These are phyloP conservation scores for Matsumurasca onukii DNA, from an alignment of 1,140 invertebrate genomes.

Conservation along the genomic window DNA sequence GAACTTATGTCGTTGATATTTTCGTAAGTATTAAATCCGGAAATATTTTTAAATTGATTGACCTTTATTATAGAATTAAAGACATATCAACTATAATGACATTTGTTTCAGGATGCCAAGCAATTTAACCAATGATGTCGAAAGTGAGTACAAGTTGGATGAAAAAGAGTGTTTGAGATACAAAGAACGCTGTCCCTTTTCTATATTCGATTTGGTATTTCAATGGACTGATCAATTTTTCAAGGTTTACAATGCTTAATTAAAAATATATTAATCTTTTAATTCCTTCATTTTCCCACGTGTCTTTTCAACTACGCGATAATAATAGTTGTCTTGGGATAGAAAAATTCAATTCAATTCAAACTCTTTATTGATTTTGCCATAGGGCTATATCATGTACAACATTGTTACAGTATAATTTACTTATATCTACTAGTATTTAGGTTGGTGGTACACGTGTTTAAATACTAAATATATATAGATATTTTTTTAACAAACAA, in stretches of 20 bases:
- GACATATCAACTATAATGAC: not conserved
- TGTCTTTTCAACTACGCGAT: too few species aligned
- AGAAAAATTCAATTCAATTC: too few species aligned
- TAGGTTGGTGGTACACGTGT: too few species aligned
- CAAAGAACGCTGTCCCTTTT: not conserved
- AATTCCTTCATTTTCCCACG: too few species aligned
- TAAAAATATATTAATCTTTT: too few species aligned
- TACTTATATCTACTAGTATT: too few species aligned
- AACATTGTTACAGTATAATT: too few species aligned
- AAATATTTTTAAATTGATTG: not conserved
- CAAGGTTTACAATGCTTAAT: not conserved
- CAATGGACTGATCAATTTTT: not conserved
- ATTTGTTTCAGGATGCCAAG: not conserved
- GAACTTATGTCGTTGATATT: not conserved
- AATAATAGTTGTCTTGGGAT: too few species aligned
- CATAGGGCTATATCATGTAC: too few species aligned
- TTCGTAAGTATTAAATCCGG: not conserved
- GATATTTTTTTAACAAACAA: too few species aligned
- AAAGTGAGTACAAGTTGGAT: not conserved
- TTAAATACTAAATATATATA: too few species aligned
- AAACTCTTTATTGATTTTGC: too few species aligned
- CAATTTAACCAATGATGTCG: not conserved
- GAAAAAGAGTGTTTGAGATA: not conserved
- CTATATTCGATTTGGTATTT: conserved; percentile 2
- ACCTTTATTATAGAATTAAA: not conserved